Percentiles rank a stretch among this genome's conserved stretches.
These are phyloP conservation scores for Clunio marinus DNA, from an alignment of 2,888 invertebrate species.

Conservation along the genomic window DNA sequence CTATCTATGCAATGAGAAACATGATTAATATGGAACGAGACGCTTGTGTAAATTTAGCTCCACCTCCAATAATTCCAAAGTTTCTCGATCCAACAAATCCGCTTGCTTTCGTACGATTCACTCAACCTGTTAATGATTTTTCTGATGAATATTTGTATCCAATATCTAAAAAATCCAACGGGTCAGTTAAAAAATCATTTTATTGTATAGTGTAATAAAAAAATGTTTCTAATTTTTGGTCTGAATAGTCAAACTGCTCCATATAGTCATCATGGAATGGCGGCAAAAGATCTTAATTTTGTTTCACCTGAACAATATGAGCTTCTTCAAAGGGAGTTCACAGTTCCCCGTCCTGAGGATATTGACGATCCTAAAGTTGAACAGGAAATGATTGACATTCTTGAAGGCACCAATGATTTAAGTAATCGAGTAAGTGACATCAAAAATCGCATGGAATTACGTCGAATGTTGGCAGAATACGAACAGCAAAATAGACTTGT, in stretches of 20 bases:
- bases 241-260: not conserved
- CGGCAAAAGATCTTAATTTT: not conserved
- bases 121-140: slow-evolving; percentile 65
- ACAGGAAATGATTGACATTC: slow-evolving; percentile 43
- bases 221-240: not conserved
- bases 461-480: slow-evolving; percentile 46
- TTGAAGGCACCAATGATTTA: slow-evolving; percentile 43
- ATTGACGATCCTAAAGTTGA: not conserved
- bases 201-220: not conserved
- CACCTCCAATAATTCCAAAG: slow-evolving; percentile 45
- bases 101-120: slow-evolving; percentile 74
- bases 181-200: slow-evolving; percentile 42
- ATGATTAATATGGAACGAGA: slow-evolving; percentile 46
- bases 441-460: slow-evolving; percentile 47
- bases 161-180: slow-evolving; percentile 56
- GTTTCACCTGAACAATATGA: slow-evolving; percentile 36
- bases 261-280: not conserved
- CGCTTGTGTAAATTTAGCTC: slow-evolving; percentile 50
- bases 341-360: not conserved
- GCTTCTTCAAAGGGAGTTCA: slow-evolving; percentile 30
- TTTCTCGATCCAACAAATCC: slow-evolving; percentile 62
- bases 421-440: slow-evolving; percentile 45
- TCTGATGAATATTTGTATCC: slow-evolving; percentile 81
- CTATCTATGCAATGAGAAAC: slow-evolving; percentile 48
- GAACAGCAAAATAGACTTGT: slow-evolving; percentile 41